phyloP scores from a whole-genome alignment of 2,888 invertebrate species.

The Aphrophora alni region DNA sequence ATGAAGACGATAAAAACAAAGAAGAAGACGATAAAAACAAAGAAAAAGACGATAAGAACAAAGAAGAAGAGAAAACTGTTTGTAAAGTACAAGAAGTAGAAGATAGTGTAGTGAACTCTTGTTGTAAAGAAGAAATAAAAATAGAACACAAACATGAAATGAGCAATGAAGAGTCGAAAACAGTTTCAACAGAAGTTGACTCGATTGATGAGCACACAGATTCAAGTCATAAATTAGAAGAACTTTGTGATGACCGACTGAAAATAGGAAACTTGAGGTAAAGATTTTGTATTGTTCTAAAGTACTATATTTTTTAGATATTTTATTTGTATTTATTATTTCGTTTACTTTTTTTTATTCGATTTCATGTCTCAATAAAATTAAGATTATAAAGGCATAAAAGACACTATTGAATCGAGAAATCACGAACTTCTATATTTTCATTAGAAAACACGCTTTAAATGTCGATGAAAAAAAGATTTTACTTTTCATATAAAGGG shows the following conservation, averaged over 20 bases:
- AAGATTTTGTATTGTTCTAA: too few species aligned
- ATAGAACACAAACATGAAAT: background rate
- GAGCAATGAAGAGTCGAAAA: background rate
- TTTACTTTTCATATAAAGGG: too few species aligned
- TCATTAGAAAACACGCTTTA: too few species aligned
- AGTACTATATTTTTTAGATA: too few species aligned
- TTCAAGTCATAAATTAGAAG: background rate
- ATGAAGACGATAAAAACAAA: background rate
- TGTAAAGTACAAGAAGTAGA: background rate
- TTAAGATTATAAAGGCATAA: too few species aligned
- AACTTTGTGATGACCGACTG: background rate
- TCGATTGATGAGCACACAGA: background rate
- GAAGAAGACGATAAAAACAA: background rate
- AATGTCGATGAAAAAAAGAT: too few species aligned
- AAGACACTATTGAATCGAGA: too few species aligned
- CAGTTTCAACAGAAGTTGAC: background rate
- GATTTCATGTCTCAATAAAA: too few species aligned
- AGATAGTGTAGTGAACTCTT: background rate
- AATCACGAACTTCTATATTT: too few species aligned
- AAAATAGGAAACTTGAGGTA: background rate
- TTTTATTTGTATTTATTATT: too few species aligned
- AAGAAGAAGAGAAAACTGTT: background rate
- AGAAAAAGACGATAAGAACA: background rate
- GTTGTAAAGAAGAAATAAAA: background rate
- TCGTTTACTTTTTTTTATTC: too few species aligned